Conservation (phyloP, 1,140 invertebrate genomes). For the Lycorma delicatula region DNA sequence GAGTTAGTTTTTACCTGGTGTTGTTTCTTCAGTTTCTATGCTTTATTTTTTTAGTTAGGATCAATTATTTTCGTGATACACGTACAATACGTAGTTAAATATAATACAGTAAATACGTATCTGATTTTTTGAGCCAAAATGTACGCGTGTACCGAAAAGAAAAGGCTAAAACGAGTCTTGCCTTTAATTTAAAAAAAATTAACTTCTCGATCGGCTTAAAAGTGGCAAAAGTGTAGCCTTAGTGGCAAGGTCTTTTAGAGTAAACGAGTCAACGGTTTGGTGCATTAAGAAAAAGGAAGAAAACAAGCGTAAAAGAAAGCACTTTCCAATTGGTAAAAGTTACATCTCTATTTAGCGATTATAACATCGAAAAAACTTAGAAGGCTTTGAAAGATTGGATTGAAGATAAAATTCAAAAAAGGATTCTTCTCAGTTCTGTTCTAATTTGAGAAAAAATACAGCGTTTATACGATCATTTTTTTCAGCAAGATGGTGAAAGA, state of each 20-base stretch:
- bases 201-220: not conserved
- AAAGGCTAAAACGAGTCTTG: not conserved
- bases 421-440: not conserved
- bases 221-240: not conserved
- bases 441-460: not conserved
- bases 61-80: not conserved
- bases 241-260: not conserved
- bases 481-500: not conserved
- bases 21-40: not conserved
- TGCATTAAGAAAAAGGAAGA: slow-evolving; percentile 1
- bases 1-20: not conserved
- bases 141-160: not conserved
- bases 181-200: not conserved
- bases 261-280: not conserved
- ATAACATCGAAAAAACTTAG: not conserved
- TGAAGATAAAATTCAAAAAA: not conserved
- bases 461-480: not conserved
- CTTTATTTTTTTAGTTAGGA: no score
- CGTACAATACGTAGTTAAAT: not conserved
- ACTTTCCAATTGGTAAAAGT: not conserved
- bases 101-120: no score
- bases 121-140: not conserved
- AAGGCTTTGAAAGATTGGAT: not conserved
- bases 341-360: not conserved
- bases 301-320: not conserved